phyloP scores from a whole-genome alignment of 37 sponge, comb jelly and placozoan species.

The Aplysina aerophoba region DNA sequence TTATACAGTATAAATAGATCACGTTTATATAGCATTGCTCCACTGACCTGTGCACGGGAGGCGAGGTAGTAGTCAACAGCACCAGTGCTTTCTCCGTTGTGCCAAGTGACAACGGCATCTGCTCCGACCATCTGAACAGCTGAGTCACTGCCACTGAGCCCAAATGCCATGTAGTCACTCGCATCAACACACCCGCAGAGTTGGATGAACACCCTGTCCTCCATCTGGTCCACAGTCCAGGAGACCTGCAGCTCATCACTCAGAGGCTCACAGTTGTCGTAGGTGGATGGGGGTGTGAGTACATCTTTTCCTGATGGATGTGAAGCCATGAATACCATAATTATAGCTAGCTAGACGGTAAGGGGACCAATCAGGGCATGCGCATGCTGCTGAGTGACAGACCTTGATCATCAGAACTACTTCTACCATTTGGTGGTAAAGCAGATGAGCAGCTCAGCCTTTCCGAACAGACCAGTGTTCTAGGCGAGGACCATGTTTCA shows the following conservation, averaged over 20 bases:
- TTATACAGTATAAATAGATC: slow-evolving; percentile 31
- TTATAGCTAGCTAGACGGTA: too few relatives aligned
- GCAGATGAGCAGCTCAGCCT: too few relatives aligned
- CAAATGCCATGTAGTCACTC: slow-evolving; percentile 70
- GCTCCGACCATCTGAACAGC: slow-evolving; percentile 47
- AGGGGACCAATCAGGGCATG: too few relatives aligned
- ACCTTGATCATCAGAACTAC: too few relatives aligned
- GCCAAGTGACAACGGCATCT: slow-evolving; percentile 63
- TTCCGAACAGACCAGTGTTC: too few relatives aligned
- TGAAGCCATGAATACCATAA: too few relatives aligned
- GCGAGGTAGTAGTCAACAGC: slow-evolving; percentile 67
- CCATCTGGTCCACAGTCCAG: background rate
- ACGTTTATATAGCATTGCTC: too few relatives aligned
- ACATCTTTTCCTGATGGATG: too few relatives aligned
- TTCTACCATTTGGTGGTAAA: too few relatives aligned
- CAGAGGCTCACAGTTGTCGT: slow-evolving; percentile 32
- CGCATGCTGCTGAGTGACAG: too few relatives aligned
- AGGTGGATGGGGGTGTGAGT: background rate
- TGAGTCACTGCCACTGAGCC: slow-evolving; percentile 51
- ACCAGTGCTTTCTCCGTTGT: slow-evolving; percentile 17
- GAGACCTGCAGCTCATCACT: background rate
- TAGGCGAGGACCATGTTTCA: too few relatives aligned
- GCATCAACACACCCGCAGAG: slow-evolving; percentile 49
- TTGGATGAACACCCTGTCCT: background rate
- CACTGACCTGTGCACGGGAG: slow-evolving; percentile 44